Base-by-base conservation (phyloP, 2,888 invertebrate species). In the Papilio gigon region DNA sequence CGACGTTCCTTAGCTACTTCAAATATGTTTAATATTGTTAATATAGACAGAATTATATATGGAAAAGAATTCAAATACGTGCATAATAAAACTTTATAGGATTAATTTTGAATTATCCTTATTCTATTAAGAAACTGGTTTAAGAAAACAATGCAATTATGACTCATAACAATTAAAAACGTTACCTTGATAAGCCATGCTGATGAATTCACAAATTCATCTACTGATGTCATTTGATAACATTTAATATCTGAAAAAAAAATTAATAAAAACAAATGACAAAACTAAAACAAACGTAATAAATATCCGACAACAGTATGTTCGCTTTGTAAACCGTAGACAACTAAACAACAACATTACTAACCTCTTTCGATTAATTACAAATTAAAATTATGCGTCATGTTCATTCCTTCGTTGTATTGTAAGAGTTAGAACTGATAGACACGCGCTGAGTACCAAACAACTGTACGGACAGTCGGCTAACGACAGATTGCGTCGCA, bases 141-240 rank as follows among this genome's bases (percentile, higher is more conserved):
- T 12, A 40, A 20, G 9, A 40, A 14, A 20, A 68, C 33, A 37
- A 37, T 35, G 37, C n/a, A 44, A 62, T 50, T 42, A 62, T 40
- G 61, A 53, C 22, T 61, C 22, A 40, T 66, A 27, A 17, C 22
- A 4, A 30, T 14, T 37, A n/a, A n/a, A n/a, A n/a, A n/a, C n/a
- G n/a, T 37, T 92, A 92, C 91, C 91, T 92, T 91, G 78, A 90
- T 83, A 77, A 92, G 89, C 91, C 91, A 91, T 83, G 88, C 84
- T 67, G 89, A 86, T 71, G 91, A 91, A 83, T 85, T 87, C 79
- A 90, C 91, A 80, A 91, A 87, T 84, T 92, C 91, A 80, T 92
- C 91, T 80, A 92, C 75, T 20, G 90, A 90, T 78, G 86, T 82
- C 90, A 89, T 90, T 82, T 80, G 72, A 70, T 78, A 75, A 73